These are phyloP conservation scores for Theretra japonica DNA, from an alignment of 2,888 invertebrate genomes.

Conservation along the genomic window DNA sequence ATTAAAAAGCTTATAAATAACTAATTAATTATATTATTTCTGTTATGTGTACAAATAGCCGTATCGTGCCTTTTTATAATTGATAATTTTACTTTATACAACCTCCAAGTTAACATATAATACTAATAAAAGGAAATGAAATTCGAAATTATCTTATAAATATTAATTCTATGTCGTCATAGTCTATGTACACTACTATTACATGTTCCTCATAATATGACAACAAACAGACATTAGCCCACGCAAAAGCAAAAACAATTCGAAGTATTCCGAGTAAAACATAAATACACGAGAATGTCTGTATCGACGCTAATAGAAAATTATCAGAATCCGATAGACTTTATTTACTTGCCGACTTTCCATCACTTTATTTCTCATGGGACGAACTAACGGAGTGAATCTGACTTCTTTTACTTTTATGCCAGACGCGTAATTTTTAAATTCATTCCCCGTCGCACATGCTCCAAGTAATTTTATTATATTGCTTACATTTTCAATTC, in stretches of 20 bases:
- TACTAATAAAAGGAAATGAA: no score
- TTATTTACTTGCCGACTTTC: conserved; percentile 24
- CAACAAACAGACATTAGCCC: neutral
- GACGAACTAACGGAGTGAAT: conserved; percentile 3
- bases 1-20: no score
- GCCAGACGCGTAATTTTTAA: conserved; percentile 23
- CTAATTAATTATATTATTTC: no score
- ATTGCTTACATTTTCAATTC: conserved; percentile 24
- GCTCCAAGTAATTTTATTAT: conserved; percentile 26
- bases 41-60: no score
- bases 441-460: conserved; percentile 17
- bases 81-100: no score
- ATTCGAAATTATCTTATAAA: no score
- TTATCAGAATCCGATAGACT: conserved; percentile 13
- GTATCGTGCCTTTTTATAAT: no score
- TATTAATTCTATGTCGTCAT: no score
- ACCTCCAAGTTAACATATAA: no score
- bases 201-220: no score
- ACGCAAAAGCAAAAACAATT: neutral
- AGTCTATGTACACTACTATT: no score
- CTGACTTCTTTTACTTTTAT: conserved; percentile 24
- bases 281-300: neutral
- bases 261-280: neutral
- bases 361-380: conserved; percentile 26
- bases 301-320: conserved; percentile 16